These are phyloP conservation scores for Typhlomys cinereus DNA, from an alignment of 2,113 vertebrate species.

Conservation along the genomic window DNA sequence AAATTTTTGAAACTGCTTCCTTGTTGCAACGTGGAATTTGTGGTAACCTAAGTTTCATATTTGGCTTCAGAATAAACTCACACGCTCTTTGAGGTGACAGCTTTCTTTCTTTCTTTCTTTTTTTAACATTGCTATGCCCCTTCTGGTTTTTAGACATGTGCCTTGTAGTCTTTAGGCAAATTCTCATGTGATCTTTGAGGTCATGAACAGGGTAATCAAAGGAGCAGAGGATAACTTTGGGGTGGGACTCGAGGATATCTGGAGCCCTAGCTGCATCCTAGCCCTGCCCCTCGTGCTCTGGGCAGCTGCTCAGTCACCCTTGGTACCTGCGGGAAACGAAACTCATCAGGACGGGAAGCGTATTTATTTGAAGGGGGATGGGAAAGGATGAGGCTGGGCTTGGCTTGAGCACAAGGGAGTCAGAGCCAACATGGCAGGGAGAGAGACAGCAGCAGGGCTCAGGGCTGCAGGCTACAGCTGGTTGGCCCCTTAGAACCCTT, in stretches of 20 bases:
- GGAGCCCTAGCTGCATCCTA: background rate
- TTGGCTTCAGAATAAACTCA: too few relatives aligned
- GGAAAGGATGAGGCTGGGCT: background rate
- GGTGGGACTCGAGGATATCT: background rate
- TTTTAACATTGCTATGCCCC: too few relatives aligned
- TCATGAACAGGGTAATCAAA: background rate
- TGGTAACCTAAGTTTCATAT: too few relatives aligned
- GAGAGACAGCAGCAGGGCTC: background rate
- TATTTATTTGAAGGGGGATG: background rate
- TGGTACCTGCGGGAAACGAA: background rate
- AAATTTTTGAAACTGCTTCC: too few relatives aligned
- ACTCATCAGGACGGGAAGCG: background rate
- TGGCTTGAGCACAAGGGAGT: background rate
- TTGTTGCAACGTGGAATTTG: too few relatives aligned
- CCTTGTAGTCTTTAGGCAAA: background rate
- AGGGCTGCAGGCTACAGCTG: too few relatives aligned
- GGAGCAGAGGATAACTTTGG: background rate
- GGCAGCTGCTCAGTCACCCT: background rate
- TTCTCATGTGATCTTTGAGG: background rate
- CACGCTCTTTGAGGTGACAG: too few relatives aligned
- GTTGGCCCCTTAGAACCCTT: background rate
- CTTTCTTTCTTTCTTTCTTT: too few relatives aligned
- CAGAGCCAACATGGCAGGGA: background rate
- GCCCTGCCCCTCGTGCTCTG: background rate
- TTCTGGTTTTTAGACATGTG: background rate